Base-by-base conservation (phyloP, 2,888 invertebrate species). In the Cheilosia pagana region DNA sequence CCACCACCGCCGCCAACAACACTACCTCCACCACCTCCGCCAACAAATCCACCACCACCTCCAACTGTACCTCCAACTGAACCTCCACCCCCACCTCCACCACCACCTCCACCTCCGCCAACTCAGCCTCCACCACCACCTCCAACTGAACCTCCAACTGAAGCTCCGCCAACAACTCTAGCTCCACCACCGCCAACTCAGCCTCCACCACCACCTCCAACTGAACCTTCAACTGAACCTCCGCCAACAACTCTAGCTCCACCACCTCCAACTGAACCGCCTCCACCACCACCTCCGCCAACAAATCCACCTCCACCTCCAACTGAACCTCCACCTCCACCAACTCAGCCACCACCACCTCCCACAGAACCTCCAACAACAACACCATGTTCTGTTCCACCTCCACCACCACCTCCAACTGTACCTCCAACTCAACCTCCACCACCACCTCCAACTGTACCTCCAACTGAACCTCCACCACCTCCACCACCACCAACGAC, bases 1-100 rank as follows among this genome's bases (percentile, higher is more conserved):
- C 6, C 31, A 2, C 45, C 65, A 12, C 39, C 59, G 19, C 52
- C 55, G 16, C 41, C 60, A 7, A 39, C 76, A 52, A n/a, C 39
- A 1, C 2, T 2, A 0, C 25, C 74, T 16, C n/a, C 28, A 0
- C n/a, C 28, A 3, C 28, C 68, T 5, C 5, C 19, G 6, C 16
- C 48, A n/a, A 12, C 39, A 8, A 10, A 35, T 14, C 21, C 16
- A 12, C 50, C 59, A 28, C 50, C 59, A 0, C 35, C 59, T n/a
- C n/a, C n/a, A n/a, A n/a, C n/a, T n/a, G n/a, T n/a, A n/a, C n/a
- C n/a, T n/a, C n/a, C n/a, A n/a, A n/a, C n/a, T n/a, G n/a, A n/a
- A 41, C 48, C 60, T 28, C 35, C 12, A 28, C 71, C 71, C 25
- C 25, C 59, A 2, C 3, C 35, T 16, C 55, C 35, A 7, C 55